Evolutionary conservation across 2,113 vertebrate genomes (phyloP).

Genomic region (Bothrops jararaca): DNA sequence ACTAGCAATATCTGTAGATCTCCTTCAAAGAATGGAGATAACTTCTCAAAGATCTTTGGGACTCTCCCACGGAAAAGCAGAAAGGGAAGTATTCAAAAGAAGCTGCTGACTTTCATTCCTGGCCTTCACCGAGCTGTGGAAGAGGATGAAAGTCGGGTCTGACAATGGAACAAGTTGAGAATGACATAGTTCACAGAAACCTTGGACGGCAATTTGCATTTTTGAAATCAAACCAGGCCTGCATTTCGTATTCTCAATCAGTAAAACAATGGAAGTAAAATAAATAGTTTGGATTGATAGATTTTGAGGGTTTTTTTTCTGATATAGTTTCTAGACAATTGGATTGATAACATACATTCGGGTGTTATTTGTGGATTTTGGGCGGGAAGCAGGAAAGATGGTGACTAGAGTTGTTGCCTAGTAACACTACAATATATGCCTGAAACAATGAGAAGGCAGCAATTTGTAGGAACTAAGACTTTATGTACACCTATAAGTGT

Average conservation of each 20-base stretch:
- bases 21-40: slow-evolving; percentile 74
- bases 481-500: neutral
- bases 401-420: neutral
- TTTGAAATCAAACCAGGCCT: neutral
- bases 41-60: slow-evolving; percentile 75
- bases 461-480: neutral
- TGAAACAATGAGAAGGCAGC: neutral
- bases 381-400: neutral
- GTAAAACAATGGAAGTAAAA: neutral
- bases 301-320: neutral
- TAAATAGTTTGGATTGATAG: neutral
- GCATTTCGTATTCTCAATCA: accelerated
- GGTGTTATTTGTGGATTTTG: neutral
- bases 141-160: slow-evolving; percentile 82
- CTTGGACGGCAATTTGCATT: neutral
- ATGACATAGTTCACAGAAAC: neutral
- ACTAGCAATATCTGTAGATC: slow-evolving; percentile 79
- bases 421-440: neutral
- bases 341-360: slow-evolving; percentile 11
- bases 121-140: slow-evolving; percentile 86
- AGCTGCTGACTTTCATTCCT: slow-evolving; percentile 86
- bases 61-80: slow-evolving; percentile 85
- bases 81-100: slow-evolving; percentile 78
- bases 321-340: neutral
- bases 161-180: accelerated